Conservation (phyloP, 2,113 vertebrate species). For the Myrmecophaga tridactyla region DNA sequence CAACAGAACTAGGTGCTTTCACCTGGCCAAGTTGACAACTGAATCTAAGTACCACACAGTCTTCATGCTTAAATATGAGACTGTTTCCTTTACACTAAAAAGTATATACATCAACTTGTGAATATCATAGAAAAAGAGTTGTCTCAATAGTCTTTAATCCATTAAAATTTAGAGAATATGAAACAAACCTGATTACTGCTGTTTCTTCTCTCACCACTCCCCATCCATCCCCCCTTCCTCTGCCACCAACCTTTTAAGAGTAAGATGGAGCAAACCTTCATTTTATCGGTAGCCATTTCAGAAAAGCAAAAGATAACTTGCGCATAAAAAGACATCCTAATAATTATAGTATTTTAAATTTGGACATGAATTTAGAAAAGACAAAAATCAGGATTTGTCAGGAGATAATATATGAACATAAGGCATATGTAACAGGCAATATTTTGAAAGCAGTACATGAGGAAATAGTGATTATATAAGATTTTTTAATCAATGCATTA, state of each 20-base stretch:
- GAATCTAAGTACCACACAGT: too few species aligned
- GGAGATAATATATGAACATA: background rate
- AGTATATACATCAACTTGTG: background rate
- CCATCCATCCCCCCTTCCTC: fast-evolving
- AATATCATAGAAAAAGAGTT: background rate
- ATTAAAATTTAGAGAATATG: background rate
- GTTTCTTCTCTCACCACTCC: background rate
- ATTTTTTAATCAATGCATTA: background rate
- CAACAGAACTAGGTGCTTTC: too few species aligned
- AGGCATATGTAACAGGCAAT: background rate
- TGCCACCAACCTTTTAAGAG: background rate
- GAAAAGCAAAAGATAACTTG: background rate
- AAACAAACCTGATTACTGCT: background rate
- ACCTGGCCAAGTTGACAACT: too few species aligned
- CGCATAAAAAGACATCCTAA: background rate
- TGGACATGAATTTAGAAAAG: background rate
- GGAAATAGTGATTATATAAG: background rate
- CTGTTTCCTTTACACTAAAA: background rate
- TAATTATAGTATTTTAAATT: background rate
- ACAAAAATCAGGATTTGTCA: background rate
- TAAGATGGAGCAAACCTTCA: background rate
- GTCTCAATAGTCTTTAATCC: background rate
- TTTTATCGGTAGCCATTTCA: background rate
- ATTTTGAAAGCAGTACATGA: background rate
- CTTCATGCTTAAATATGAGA: background rate